Conservation (phyloP, 1,140 invertebrate genomes). For the Drosophila leontia region DNA sequence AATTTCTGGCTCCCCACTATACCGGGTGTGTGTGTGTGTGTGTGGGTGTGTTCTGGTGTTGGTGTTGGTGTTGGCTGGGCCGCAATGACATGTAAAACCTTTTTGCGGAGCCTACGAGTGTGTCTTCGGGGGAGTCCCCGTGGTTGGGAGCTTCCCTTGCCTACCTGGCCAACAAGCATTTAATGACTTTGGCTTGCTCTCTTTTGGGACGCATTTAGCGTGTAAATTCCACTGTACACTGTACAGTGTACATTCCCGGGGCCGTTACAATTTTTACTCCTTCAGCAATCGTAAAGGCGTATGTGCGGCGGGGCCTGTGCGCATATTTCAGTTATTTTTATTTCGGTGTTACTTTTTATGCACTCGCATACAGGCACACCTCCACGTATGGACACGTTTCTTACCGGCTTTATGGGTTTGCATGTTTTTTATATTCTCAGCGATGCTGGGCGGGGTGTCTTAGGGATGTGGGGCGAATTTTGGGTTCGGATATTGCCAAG, state of each 20-base stretch:
- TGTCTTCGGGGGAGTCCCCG: conserved; percentile 6
- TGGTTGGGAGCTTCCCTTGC: conserved; percentile 11
- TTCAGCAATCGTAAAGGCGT: conserved; percentile 73
- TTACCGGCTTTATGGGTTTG: conserved; percentile 55
- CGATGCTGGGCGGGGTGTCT: conserved; percentile 5
- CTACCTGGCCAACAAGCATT: conserved; percentile 70
- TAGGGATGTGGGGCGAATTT: conserved; percentile 21
- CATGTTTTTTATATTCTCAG: conserved; percentile 33
- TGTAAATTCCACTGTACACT: conserved; percentile 74
- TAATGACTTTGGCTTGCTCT: conserved; percentile 81
- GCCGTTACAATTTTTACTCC: conserved; percentile 73
- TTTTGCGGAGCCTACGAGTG: conserved; percentile 63
- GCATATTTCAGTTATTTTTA: conserved; percentile 81
- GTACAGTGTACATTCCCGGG: conserved; percentile 47
- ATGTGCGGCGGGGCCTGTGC: conserved; percentile 39
- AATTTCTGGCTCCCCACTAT: too few relatives aligned
- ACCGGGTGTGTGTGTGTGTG: too few relatives aligned
- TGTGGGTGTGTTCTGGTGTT: conserved; percentile 13
- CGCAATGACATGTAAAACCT: conserved; percentile 80
- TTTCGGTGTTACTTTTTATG: conserved; percentile 74
- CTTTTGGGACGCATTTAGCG: conserved; percentile 79
- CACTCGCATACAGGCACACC: conserved; percentile 22
- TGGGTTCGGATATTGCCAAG: conserved; percentile 59
- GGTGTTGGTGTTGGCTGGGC: conserved; percentile 30
- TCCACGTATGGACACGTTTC: conserved; percentile 51